A percentile compares a stretch with the other conserved stretches of the same genome.
phyloP scores from a whole-genome alignment of 1,140 invertebrate species.

The Drosophila santomea region DNA sequence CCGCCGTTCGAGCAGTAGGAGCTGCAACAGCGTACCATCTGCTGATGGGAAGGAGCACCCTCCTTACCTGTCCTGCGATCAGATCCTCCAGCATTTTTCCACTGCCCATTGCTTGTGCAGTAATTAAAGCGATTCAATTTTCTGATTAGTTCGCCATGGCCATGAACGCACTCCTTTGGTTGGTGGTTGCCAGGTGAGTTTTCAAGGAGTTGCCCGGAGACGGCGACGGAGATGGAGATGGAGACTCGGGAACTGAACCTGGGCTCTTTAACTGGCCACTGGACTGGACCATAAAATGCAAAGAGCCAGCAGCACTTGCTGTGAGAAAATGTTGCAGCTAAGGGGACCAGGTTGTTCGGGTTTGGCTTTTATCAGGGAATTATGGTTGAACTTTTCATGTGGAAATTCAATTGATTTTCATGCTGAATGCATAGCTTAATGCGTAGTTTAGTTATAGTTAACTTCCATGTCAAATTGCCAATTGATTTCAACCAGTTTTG shows the following conservation, averaged over 20 bases:
- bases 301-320: slow-evolving; percentile 60
- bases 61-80: slow-evolving; percentile 17
- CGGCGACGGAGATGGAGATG: background rate
- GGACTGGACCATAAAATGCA: slow-evolving; percentile 72
- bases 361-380: slow-evolving; percentile 14
- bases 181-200: slow-evolving; percentile 48
- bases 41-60: slow-evolving; percentile 33
- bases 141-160: slow-evolving; percentile 82
- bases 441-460: background rate
- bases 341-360: slow-evolving; percentile 11
- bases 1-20: slow-evolving; percentile 23
- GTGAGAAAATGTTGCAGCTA: slow-evolving; percentile 51
- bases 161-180: slow-evolving; percentile 62
- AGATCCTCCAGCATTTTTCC: slow-evolving; percentile 31
- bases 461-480: background rate
- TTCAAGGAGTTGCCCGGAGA: slow-evolving; percentile 29
- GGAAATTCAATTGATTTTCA: slow-evolving; percentile 20
- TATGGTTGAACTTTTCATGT: slow-evolving; percentile 14
- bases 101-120: slow-evolving; percentile 77
- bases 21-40: slow-evolving; percentile 16
- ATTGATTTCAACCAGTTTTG: background rate
- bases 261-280: background rate
- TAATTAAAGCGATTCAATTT: slow-evolving; percentile 84
- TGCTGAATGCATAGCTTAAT: background rate
- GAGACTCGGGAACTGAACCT: background rate